Conservation (phyloP, 2,888 invertebrate species). For the Falcaria lacertinaria region DNA sequence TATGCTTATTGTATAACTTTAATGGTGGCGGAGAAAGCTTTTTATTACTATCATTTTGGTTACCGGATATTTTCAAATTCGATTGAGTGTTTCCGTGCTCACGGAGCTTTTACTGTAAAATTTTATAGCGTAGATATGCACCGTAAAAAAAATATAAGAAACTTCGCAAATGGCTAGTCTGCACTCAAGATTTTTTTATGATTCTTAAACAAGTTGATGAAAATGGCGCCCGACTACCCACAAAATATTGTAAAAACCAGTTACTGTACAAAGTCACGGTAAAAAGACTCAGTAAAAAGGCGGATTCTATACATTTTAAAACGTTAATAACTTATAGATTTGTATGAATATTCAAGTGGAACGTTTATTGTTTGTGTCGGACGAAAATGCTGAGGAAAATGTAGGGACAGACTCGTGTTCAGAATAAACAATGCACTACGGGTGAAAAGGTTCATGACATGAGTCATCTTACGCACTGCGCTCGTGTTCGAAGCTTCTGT, state of each 20-base stretch:
- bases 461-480: slow-evolving; percentile 60
- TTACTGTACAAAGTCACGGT: slow-evolving; percentile 25
- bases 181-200: neutral
- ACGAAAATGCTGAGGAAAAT: slow-evolving; percentile 58
- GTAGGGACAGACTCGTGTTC: slow-evolving; percentile 50
- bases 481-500: slow-evolving; percentile 52
- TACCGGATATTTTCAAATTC: slow-evolving; percentile 21
- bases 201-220: neutral
- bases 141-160: too few relatives aligned
- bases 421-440: slow-evolving; percentile 61
- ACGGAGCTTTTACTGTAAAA: too few relatives aligned
- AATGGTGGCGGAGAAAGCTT: slow-evolving; percentile 51
- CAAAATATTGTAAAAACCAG: slow-evolving; percentile 20
- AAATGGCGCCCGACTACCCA: neutral
- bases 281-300: slow-evolving; percentile 25
- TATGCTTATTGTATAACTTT: slow-evolving; percentile 72
- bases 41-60: slow-evolving; percentile 29
- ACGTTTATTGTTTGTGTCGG: slow-evolving; percentile 30
- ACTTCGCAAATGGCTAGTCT: neutral
- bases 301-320: slow-evolving; percentile 27
- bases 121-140: too few relatives aligned
- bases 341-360: slow-evolving; percentile 51
- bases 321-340: slow-evolving; percentile 38
- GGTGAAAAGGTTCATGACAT: slow-evolving; percentile 70
- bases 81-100: neutral